Conservation (phyloP, 2,888 invertebrate genomes). For the Trypoxylon attenuatum region DNA sequence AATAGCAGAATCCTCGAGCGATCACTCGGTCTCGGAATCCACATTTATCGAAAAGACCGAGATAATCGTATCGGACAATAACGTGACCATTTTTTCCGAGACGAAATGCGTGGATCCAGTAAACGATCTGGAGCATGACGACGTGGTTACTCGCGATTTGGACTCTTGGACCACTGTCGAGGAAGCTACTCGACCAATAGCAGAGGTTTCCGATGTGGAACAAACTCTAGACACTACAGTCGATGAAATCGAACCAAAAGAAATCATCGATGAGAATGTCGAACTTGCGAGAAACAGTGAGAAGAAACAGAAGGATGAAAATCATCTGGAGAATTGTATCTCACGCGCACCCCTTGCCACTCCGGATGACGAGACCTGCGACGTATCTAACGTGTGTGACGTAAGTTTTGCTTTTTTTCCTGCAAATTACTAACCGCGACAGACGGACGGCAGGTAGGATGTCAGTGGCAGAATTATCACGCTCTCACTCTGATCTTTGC, state of each 20-base stretch:
- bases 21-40: constrained; percentile 41
- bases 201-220: neutral
- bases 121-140: constrained; percentile 16
- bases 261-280: neutral
- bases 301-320: constrained; percentile 8
- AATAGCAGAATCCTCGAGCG: constrained; percentile 39
- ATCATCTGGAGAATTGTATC: constrained; percentile 5
- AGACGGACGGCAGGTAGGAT: neutral
- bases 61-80: constrained; percentile 31
- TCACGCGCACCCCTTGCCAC: constrained; percentile 64
- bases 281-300: constrained; percentile 8
- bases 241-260: neutral
- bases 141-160: constrained; percentile 11
- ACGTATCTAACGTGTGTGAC: constrained; percentile 67
- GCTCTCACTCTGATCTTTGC: neutral
- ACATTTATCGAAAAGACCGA: constrained; percentile 52
- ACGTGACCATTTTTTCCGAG: constrained; percentile 35
- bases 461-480: neutral
- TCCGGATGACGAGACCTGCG: constrained; percentile 66
- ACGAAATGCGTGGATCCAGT: constrained; percentile 26
- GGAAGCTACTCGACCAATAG: constrained; percentile 48
- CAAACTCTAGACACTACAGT: no score
- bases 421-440: neutral
- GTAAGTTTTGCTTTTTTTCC: constrained; percentile 64
- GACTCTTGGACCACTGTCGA: constrained; percentile 61